Evolutionary conservation across 2,797 vertebrate genomes (phyloP).

Genomic region (Channallabes apus): DNA sequence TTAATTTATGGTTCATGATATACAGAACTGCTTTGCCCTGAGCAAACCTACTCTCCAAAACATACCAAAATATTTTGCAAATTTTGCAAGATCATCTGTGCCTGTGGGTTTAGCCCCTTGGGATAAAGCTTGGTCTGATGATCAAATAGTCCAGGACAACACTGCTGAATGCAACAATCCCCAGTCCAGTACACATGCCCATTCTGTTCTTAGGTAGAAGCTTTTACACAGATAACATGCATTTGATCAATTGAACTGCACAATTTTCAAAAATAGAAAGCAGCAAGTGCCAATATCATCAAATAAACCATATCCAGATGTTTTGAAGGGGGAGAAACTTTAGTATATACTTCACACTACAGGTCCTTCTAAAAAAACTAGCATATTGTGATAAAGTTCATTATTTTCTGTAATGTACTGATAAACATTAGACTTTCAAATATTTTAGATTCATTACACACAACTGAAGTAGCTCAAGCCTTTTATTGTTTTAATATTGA

Average conservation of each 20-base stretch:
- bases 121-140: not conserved
- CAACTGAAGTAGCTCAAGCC: no score
- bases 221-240: not conserved
- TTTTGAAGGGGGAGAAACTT: not conserved
- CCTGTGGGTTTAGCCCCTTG: not conserved
- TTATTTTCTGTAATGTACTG: no score
- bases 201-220: not conserved
- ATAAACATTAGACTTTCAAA: no score
- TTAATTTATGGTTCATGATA: not conserved
- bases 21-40: not conserved
- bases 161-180: not conserved
- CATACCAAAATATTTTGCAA: not conserved
- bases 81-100: not conserved
- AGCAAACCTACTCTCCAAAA: not conserved
- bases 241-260: not conserved
- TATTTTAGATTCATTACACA: no score
- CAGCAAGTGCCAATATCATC: not conserved
- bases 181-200: not conserved
- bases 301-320: not conserved
- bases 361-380: no score
- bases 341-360: not conserved
- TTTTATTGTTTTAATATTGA: no score
- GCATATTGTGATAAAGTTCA: no score
- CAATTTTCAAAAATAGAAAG: not conserved
- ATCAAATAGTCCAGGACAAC: not conserved